These are phyloP conservation scores for Phrynocephalus versicolor DNA, from an alignment of 2,113 vertebrate species.

Conservation along the genomic window DNA sequence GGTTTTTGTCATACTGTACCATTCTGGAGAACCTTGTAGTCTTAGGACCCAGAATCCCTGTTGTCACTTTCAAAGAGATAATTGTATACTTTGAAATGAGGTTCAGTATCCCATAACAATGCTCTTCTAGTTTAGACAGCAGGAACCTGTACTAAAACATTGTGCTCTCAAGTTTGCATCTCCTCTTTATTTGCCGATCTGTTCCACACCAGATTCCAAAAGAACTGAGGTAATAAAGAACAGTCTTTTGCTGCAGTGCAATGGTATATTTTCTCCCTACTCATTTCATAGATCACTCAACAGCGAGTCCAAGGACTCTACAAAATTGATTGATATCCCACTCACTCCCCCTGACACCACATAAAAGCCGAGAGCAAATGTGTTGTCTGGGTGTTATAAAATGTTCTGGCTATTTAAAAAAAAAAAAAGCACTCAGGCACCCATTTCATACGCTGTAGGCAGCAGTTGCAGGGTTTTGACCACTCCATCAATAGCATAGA, in stretches of 20 bases:
- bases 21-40: background rate
- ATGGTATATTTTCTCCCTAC: background rate
- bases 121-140: background rate
- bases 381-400: background rate
- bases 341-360: background rate
- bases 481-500: background rate
- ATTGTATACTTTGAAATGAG: slow-evolving; percentile 4
- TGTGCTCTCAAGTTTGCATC: background rate
- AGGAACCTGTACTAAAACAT: background rate
- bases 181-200: background rate
- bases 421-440: background rate
- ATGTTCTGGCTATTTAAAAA: background rate
- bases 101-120: background rate
- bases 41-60: too few relatives aligned
- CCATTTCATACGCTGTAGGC: background rate
- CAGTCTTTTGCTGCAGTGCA: background rate
- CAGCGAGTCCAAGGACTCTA: background rate
- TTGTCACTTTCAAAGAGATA: too few relatives aligned
- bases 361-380: slow-evolving; percentile 8
- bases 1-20: background rate
- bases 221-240: slow-evolving; percentile 6
- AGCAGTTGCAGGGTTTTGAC: background rate
- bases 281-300: background rate
- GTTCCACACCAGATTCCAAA: background rate
- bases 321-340: background rate